Base-by-base conservation (phyloP, 2,113 vertebrate species). In the Salvelinus fontinalis region DNA sequence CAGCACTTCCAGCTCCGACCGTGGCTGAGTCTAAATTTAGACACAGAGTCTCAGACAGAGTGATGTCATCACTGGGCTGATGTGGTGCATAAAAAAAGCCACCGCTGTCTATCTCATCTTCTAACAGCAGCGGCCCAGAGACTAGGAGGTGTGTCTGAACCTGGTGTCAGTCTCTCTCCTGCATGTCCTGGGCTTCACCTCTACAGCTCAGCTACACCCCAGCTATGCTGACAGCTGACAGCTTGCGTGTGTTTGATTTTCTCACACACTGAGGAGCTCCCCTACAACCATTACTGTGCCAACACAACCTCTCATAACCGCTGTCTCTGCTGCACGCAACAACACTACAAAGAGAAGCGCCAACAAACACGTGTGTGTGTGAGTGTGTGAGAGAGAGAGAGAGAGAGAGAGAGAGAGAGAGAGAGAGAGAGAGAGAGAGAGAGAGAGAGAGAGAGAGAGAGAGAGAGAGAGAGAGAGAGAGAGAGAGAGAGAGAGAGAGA, bases 21-120 rank as follows among this genome's bases (percentile, higher is more conserved):
- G 72, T 77, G 84, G 85, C 88, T 83, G 75, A 29, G 70, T 26
- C 89, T 92, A 92, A 87, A 92, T 89, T 88, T 91, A 90, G 91
- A 9, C 39, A 39, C 39, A 44, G 34, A 34, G 39, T 44, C 39
- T 44, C 80, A 90, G 90, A 90, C 87, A 82, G 79, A 77, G 81
- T 89, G 87, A 92, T 82, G 81, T 91, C 89, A 91, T 84, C 78
- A 68, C 73, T 86, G 77, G 84, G 88, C 81, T 87, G 88, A 88
- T 90, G 39, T 11, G 39, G 39, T 44, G 39, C 39, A 81, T 65
- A 75, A 79, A 85, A 83, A 88, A 79, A 34, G 5, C 34, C 51
- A 18, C 86, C 83, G 85, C 90, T 86, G 39, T 12, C 39, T 44
- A 24, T 77, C 22, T 70, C 64, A 54, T 72, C 79, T 75, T 75